These are phyloP conservation scores for Zaprionus lachaisei DNA, from an alignment of 1,140 invertebrate genomes.

Conservation along the genomic window DNA sequence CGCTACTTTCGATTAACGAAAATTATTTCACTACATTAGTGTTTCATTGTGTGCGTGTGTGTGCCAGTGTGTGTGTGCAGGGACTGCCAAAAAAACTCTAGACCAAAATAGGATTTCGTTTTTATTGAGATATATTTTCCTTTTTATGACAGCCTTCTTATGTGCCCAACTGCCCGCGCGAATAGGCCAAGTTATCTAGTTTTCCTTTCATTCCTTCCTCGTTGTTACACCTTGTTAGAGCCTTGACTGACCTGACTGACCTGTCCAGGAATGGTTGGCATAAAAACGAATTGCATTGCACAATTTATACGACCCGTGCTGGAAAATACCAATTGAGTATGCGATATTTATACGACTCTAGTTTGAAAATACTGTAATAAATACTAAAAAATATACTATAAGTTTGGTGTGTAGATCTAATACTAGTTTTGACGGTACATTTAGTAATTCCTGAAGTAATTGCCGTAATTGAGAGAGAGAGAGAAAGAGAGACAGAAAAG, in stretches of 20 bases:
- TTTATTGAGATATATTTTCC: slow-evolving; percentile 68
- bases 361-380: neutral
- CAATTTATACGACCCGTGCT: neutral
- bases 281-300: slow-evolving; percentile 9
- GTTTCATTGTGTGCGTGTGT: slow-evolving; percentile 39
- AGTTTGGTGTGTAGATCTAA: neutral
- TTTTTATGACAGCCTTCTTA: slow-evolving; percentile 50
- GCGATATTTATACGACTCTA: neutral
- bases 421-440: neutral
- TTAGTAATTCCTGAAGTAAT: neutral
- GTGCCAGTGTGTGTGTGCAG: slow-evolving; percentile 11
- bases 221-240: neutral
- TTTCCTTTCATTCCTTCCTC: slow-evolving; percentile 10
- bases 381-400: slow-evolving; percentile 1
- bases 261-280: neutral
- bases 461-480: neutral
- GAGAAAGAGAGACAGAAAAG: neutral
- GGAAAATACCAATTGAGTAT: neutral
- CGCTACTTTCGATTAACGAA: slow-evolving; percentile 80
- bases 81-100: slow-evolving; percentile 16
- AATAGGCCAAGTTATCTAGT: slow-evolving; percentile 60
- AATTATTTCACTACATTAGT: slow-evolving; percentile 82
- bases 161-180: slow-evolving; percentile 14
- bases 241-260: neutral
- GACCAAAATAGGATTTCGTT: slow-evolving; percentile 60